phyloP scores from a whole-genome alignment of 2,888 invertebrate genomes.

The Eristalis intricaria region DNA sequence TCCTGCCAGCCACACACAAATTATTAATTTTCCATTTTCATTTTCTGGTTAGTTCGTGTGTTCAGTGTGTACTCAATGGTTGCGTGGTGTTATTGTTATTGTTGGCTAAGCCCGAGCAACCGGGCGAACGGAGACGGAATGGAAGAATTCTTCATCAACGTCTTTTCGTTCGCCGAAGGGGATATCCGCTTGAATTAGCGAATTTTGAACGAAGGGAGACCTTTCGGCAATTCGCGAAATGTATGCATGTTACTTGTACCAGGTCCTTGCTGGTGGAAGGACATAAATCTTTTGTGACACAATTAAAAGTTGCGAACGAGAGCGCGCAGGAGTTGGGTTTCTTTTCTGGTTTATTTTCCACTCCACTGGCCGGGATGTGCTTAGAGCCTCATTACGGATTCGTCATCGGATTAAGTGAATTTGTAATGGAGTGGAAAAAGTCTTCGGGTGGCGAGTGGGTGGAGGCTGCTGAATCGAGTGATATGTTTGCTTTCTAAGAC shows the following conservation, averaged over 20 bases:
- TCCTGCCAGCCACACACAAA: constrained; percentile 69
- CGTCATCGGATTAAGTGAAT: constrained; percentile 29
- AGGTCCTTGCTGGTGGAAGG: constrained; percentile 41
- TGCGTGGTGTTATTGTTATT: constrained; percentile 46
- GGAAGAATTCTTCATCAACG: constrained; percentile 30
- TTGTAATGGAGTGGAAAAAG: constrained; percentile 16
- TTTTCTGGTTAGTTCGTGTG: constrained; percentile 27
- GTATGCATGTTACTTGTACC: constrained; percentile 7
- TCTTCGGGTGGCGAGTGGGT: neutral
- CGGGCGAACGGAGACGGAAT: neutral
- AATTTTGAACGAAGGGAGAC: constrained; percentile 11
- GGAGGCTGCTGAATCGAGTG: neutral
- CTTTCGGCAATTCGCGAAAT: constrained; percentile 26
- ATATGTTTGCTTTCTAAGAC: neutral
- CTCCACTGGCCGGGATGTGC: neutral
- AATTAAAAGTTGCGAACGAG: constrained; percentile 35
- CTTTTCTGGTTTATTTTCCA: constrained; percentile 9
- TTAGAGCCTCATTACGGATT: constrained; percentile 28
- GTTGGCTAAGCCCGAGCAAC: constrained; percentile 48
- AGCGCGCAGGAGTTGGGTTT: neutral
- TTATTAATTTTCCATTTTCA: constrained; percentile 72
- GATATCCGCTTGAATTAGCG: constrained; percentile 68
- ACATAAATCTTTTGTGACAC: constrained; percentile 58
- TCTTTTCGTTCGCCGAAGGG: constrained; percentile 36
- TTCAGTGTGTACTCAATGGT: constrained; percentile 16